Evolutionary conservation across 64 coral and sea anemone species (phyloP), one percentile per base, ranked within the genome.

Genomic region (Exaiptasia diaphana): DNA sequence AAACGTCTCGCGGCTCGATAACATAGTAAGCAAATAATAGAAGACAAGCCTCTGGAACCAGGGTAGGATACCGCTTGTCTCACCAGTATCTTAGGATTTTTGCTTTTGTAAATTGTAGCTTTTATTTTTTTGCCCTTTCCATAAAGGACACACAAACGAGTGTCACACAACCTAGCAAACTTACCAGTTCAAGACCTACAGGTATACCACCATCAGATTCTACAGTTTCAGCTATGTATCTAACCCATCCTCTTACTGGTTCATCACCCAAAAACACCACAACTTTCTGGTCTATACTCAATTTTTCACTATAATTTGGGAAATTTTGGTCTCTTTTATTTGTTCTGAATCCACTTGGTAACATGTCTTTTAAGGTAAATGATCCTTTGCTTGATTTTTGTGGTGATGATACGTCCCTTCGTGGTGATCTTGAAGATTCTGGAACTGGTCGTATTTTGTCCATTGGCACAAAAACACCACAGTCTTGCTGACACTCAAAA

Each of bases 401-500:
- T 34, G n/a, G n/a, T n/a, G n/a, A n/a, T n/a, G n/a, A n/a, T n/a
- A n/a, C n/a, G n/a, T n/a, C n/a, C n/a, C n/a, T n/a, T n/a, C n/a
- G n/a, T n/a, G n/a, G n/a, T n/a, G n/a, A n/a, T n/a, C n/a, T n/a
- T n/a, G n/a, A n/a, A n/a, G n/a, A n/a, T n/a, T 65, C 61, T 37
- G 18, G 61, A 2, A 4, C 30, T 35, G 69, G 69, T n/a, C 44
- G 69, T 23, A 92, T 17, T 92, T 92, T 92, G 62, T 92, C 90
- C 22, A 92, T 55, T 3, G 75, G 45, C 37, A 92, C 90, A 81
- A 92, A 92, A 17, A 92, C 83, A 17, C 82, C 90, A 34, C 53
- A 73, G 32, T 65, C 61, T 37, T 35, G 61, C 13, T 15, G 61
- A 65, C 85, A 88, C 0, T 2, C 24, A 43, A 93, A 93, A 74